These are phyloP conservation scores for Silurus aristotelis DNA, from an alignment of 2,797 vertebrate species.

Conservation along the genomic window DNA sequence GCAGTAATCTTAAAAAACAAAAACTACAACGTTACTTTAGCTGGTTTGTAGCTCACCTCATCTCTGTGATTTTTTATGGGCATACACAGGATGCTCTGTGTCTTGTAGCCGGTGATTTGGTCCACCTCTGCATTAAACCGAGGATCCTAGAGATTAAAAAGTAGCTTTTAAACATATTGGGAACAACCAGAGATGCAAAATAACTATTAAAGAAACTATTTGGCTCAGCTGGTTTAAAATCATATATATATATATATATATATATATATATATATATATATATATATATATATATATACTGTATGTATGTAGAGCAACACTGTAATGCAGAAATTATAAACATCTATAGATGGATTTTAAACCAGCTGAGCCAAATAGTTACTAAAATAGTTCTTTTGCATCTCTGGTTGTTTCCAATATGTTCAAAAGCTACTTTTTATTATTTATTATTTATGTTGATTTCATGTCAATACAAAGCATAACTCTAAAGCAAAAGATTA, in stretches of 20 bases:
- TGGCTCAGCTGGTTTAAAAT: too few relatives aligned
- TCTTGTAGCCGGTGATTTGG: slow-evolving; percentile 96
- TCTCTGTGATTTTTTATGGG: slow-evolving; percentile 97
- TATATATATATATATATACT: too few relatives aligned
- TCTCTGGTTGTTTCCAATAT: not conserved
- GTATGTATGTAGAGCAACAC: too few relatives aligned
- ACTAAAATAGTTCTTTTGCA: not conserved
- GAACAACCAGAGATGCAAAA: not conserved
- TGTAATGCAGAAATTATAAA: too few relatives aligned
- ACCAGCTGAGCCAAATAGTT: too few relatives aligned
- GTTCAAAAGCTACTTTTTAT: not conserved
- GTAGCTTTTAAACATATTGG: not conserved
- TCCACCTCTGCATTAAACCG: slow-evolving; percentile 97
- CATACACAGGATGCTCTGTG: slow-evolving; percentile 95
- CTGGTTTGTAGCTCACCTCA: slow-evolving; percentile 77
- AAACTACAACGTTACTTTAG: not conserved
- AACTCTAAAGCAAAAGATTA: slow-evolving; percentile 25
- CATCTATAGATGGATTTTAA: not conserved
- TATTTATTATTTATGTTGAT: not conserved
- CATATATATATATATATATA: too few relatives aligned
- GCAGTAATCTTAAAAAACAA: not conserved
- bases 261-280: too few relatives aligned
- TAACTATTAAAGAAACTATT: too few relatives aligned
- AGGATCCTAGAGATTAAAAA: slow-evolving; percentile 77
- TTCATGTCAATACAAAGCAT: slow-evolving; percentile 7